phyloP scores from a whole-genome alignment of 2,113 vertebrate species.

The Salvelinus namaycush region DNA sequence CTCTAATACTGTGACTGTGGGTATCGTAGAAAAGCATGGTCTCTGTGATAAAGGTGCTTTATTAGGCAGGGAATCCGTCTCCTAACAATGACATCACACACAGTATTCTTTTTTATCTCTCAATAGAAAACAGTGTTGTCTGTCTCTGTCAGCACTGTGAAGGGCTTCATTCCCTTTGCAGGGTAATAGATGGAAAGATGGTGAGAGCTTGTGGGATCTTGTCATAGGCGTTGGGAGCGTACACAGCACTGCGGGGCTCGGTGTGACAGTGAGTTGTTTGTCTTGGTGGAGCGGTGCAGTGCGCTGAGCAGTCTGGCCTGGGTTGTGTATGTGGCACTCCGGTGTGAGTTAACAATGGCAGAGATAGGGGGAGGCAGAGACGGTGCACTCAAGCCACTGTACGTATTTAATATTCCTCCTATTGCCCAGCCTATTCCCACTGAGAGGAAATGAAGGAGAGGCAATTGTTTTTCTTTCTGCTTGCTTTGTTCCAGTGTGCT shows the following conservation, averaged over 20 bases:
- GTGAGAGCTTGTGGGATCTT: not conserved
- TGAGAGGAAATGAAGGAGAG: not conserved
- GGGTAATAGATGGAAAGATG: not conserved
- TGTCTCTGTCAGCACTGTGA: not conserved
- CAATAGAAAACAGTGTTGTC: not conserved
- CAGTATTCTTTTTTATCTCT: not conserved
- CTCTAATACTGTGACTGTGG: not conserved
- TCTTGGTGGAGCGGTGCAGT: not conserved
- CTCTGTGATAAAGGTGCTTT: slow-evolving; percentile 1
- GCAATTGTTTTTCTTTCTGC: slow-evolving; percentile 7
- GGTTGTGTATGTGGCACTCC: not conserved
- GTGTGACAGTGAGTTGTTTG: slow-evolving; percentile 1
- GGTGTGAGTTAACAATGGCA: slow-evolving; percentile 8
- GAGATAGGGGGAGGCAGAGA: not conserved
- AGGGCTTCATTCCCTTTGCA: not conserved
- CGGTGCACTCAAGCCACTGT: not conserved
- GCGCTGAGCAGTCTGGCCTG: not conserved
- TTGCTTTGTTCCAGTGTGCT: not conserved
- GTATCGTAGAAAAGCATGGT: not conserved
- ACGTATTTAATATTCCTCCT: not conserved
- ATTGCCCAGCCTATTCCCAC: not conserved
- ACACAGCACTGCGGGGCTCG: not conserved
- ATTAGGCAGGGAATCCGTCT: not conserved
- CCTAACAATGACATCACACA: slow-evolving; percentile 9
- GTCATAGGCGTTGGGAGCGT: not conserved